phyloP scores from a whole-genome alignment of 2,797 vertebrate genomes.

The Enteromius anoplus region DNA sequence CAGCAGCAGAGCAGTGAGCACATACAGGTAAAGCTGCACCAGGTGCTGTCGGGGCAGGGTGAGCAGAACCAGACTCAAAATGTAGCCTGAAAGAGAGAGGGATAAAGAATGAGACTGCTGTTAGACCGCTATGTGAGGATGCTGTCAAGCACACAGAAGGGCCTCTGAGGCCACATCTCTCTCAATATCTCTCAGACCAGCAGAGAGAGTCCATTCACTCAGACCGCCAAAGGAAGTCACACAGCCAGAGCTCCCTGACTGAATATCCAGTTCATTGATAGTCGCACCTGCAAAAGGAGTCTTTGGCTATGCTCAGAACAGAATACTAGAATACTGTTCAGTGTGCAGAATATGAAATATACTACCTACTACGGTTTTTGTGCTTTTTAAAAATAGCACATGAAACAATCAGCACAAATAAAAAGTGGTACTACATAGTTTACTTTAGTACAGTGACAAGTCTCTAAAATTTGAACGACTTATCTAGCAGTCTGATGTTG shows the following conservation, averaged over 20 bases:
- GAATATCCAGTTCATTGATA: background rate
- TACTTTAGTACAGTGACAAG: background rate
- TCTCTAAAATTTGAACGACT: background rate
- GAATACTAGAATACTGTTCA: background rate
- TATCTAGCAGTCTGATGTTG: background rate
- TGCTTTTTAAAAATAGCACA: background rate
- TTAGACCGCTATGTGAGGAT: slow-evolving; percentile 3
- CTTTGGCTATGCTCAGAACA: background rate
- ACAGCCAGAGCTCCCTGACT: background rate
- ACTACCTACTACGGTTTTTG: background rate
- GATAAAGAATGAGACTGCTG: slow-evolving; percentile 26
- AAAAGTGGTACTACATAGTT: background rate
- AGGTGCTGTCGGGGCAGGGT: slow-evolving; percentile 96
- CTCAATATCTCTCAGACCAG: slow-evolving; percentile 25
- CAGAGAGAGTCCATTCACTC: slow-evolving; percentile 38
- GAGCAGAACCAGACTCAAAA: slow-evolving; percentile 94
- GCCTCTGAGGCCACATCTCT: slow-evolving; percentile 23
- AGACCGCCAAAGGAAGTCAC: slow-evolving; percentile 27
- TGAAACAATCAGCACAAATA: background rate
- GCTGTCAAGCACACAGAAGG: slow-evolving; percentile 22
- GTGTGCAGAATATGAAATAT: background rate
- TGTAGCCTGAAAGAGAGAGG: slow-evolving; percentile 84
- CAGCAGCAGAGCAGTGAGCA: slow-evolving; percentile 92
- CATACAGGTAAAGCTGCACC: slow-evolving; percentile 96
- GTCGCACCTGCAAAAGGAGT: slow-evolving; percentile 6